Evolutionary conservation across 1,140 invertebrate species (phyloP).

Genomic region (Diorhabda sublineata): DNA sequence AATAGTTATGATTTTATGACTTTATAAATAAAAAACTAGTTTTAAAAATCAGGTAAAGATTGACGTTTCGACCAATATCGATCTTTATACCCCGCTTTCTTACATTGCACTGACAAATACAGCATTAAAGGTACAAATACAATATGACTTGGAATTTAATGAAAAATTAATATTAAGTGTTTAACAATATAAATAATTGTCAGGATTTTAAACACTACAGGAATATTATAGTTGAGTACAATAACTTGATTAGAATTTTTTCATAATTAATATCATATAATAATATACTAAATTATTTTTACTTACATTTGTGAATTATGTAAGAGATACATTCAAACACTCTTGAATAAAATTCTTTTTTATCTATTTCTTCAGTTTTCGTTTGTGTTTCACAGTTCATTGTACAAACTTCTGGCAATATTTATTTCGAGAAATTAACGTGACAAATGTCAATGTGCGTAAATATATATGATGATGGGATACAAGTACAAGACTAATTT

Average conservation of each 20-base stretch:
- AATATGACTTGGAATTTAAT: not conserved
- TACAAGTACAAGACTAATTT: too few relatives aligned
- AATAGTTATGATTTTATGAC: too few relatives aligned
- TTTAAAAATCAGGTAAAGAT: too few relatives aligned
- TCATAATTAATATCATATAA: not conserved
- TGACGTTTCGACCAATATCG: too few relatives aligned
- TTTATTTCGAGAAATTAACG: not conserved
- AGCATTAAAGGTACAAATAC: too few relatives aligned
- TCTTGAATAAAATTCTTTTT: slow-evolving; percentile 12
- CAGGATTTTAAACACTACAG: not conserved
- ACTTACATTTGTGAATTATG: slow-evolving; percentile 28
- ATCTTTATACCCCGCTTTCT: too few relatives aligned
- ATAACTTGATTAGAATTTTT: not conserved
- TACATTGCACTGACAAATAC: too few relatives aligned
- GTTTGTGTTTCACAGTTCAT: slow-evolving; percentile 2
- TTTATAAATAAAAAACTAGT: too few relatives aligned
- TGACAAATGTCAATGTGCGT: too few relatives aligned
- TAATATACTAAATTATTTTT: not conserved
- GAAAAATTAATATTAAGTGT: not conserved
- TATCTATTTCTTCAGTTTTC: not conserved
- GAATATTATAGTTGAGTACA: not conserved
- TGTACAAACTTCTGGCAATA: not conserved
- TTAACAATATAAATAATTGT: not conserved
- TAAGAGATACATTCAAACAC: slow-evolving; percentile 24
- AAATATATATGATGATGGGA: too few relatives aligned